Base-by-base conservation (phyloP, 2,113 vertebrate genomes). In the Hassar affinis region DNA sequence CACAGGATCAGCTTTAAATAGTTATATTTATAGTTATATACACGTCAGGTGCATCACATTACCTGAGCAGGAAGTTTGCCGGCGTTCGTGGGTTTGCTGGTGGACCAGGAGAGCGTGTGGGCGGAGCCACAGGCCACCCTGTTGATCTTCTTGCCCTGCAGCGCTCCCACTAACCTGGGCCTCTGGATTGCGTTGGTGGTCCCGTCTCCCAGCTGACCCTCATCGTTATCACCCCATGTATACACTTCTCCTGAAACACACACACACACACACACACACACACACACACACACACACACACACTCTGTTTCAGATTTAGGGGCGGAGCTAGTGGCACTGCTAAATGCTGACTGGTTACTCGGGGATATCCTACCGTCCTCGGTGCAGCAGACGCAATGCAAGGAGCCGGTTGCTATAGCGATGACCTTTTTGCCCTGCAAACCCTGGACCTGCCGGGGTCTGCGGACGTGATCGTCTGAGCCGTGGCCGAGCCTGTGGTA, bases 101-200 rank as follows among this genome's bases (percentile, higher is more conserved):
- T 99, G 27, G 97, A 99, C 98, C 98, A 99, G 69, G 98, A 94
- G 2, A 99, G 95, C 0, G 97, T 99, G 90, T 99, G 98, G 4
- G 98, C 98, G 1, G 98, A 99, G 25, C 98, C 98, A 80, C 98
- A 99, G 72, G 98, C 98, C 86, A 99, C 98, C 20, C 97, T 91
- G 93, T 99, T 99, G 89, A 99, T 98, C 90, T 99, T 99, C 93
- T 99, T 99, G 71, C 97, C 97, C 95, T 99, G 98, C 83, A 99
- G 95, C 0, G 97, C 97, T 17, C 95, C 96, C 45, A 99, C 98
- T 79, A 99, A 93, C 17, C 98, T 95, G 0, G 98, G 98, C 90
- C 98, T 95, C 88, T 99, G 98, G 88, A 99, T 99, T 88, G 98
- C 98, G 12, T 99, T 99, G 18, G 98, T 99, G 79, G 98, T 99